A percentile compares a stretch with the other conserved stretches of the same genome.
Conservation (phyloP, 2,797 vertebrate genomes). For the Schizothorax lantsangensis region DNA sequence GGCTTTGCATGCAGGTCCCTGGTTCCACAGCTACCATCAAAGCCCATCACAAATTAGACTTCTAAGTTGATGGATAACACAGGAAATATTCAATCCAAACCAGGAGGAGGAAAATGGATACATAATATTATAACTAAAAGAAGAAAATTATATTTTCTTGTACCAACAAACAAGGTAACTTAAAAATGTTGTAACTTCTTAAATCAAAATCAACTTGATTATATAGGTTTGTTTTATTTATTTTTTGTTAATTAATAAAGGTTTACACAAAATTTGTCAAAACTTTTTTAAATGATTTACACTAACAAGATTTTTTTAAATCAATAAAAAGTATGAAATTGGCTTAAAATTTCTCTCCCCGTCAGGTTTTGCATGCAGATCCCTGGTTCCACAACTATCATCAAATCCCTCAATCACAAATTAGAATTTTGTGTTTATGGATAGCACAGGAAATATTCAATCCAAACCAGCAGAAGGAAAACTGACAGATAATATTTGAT, state of each 20-base stretch:
- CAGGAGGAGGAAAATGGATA: background rate
- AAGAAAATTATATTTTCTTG: background rate
- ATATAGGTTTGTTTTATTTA: background rate
- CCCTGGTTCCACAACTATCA: conserved; percentile 25
- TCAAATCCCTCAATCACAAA: conserved; percentile 32
- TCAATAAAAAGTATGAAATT: no score
- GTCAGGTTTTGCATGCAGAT: background rate
- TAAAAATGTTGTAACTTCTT: background rate
- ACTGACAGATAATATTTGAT: background rate
- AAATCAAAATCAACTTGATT: background rate
- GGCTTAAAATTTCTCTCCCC: background rate
- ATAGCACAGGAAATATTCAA: background rate
- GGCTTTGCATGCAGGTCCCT: conserved; percentile 11
- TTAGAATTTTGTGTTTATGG: conserved; percentile 1
- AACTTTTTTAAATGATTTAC: no score
- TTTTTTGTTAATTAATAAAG: background rate
- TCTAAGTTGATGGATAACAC: conserved; percentile 10
- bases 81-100: background rate
- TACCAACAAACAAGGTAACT: background rate
- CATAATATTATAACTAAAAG: background rate
- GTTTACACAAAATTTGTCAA: no score
- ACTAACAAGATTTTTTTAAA: no score
- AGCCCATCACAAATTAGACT: conserved; percentile 17
- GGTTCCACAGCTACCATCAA: conserved; percentile 39
- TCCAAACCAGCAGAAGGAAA: background rate